phyloP scores from a whole-genome alignment of 2,113 vertebrate species.

The Hoplias malabaricus region DNA sequence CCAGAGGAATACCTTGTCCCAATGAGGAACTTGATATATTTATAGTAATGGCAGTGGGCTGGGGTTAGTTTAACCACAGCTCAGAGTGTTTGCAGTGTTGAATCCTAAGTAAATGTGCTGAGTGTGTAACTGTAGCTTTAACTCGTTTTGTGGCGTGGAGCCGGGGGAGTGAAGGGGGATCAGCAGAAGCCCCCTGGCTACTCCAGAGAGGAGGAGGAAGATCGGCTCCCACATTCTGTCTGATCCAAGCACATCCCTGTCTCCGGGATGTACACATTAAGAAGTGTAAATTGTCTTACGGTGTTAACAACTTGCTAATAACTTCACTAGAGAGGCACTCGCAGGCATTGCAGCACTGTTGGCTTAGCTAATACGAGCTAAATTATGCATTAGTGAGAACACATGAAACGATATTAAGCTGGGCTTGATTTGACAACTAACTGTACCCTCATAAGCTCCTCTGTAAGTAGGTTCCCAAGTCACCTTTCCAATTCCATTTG shows the following conservation, averaged over 20 bases:
- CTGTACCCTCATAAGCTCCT: neutral
- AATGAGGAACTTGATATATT: neutral
- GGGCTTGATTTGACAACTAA: neutral
- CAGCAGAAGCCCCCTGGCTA: neutral
- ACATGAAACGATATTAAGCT: neutral
- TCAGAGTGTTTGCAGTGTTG: neutral
- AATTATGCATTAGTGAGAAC: conserved; percentile 29
- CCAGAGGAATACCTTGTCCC: neutral
- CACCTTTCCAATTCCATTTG: neutral
- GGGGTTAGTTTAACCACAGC: neutral
- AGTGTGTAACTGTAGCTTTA: too few relatives aligned
- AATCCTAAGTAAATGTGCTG: neutral
- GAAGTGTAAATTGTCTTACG: conserved; percentile 30
- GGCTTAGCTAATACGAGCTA: conserved; percentile 32
- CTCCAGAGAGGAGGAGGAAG: neutral
- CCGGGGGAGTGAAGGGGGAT: neutral
- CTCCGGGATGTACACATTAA: conserved; percentile 16
- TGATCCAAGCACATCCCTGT: conserved; percentile 24
- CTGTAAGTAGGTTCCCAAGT: neutral
- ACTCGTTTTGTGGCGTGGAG: neutral
- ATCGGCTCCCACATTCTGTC: neutral
- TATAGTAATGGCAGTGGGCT: neutral
- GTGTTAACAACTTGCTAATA: conserved; percentile 26
- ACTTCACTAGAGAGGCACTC: conserved; percentile 11
- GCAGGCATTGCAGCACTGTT: conserved; percentile 29